phyloP scores from a whole-genome alignment of 2,797 vertebrate species.

The Pangasius sanitwongsei region DNA sequence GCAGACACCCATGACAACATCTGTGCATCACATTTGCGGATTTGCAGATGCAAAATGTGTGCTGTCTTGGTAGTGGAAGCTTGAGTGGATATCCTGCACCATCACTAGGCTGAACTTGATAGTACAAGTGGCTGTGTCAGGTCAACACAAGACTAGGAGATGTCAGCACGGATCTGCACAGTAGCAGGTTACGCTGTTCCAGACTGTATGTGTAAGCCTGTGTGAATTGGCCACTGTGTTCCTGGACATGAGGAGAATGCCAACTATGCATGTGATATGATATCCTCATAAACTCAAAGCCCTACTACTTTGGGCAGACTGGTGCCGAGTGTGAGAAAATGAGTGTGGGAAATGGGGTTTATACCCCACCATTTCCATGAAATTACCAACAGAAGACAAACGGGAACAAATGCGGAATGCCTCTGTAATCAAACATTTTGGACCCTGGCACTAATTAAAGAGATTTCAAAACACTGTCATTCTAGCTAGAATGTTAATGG shows the following conservation, averaged over 20 bases:
- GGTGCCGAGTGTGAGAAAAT: conserved; percentile 66
- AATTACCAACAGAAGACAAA: conserved; percentile 59
- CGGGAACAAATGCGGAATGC: conserved; percentile 65
- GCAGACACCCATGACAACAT: background rate
- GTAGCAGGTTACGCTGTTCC: conserved; percentile 3
- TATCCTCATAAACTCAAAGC: conserved; percentile 64
- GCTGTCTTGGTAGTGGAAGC: background rate
- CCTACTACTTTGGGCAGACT: conserved; percentile 53
- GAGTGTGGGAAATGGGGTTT: conserved; percentile 68
- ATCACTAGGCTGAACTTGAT: background rate
- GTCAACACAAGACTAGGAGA: background rate
- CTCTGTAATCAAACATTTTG: conserved; percentile 56
- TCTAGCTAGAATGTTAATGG: background rate
- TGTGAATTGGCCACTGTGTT: conserved; percentile 40
- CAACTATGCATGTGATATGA: conserved; percentile 59
- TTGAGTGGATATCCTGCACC: background rate
- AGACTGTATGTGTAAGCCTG: conserved; percentile 12
- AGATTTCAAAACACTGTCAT: background rate
- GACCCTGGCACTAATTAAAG: background rate
- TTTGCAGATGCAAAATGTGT: background rate
- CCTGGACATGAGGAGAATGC: conserved; percentile 32
- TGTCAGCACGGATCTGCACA: background rate
- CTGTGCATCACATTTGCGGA: background rate
- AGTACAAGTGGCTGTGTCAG: background rate
- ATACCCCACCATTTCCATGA: conserved; percentile 59